Base-by-base conservation (phyloP, 2,113 vertebrate species). In the Carassius auratus region DNA sequence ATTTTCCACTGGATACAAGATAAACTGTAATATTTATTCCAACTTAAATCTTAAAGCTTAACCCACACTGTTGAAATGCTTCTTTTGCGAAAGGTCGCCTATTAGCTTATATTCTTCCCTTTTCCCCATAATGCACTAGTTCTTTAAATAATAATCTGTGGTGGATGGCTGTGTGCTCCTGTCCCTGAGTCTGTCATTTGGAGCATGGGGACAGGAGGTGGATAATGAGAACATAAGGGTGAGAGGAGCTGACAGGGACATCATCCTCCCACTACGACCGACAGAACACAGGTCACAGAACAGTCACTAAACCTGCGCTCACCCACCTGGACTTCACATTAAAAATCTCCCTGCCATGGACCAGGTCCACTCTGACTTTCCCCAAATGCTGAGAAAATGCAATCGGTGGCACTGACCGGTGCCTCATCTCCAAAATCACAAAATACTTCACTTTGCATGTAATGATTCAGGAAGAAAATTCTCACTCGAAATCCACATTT, bases 181-280 rank as follows among this genome's bases (percentile, higher is more conserved):
- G 76, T 62, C 19, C n/a, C 55, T 42, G 76, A 79, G 21, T 79
- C 33, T 83, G 81, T 73, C 81, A 81, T 83, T 36, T 55, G 30
- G 50, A 59, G n/a, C 66, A 45, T 38, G 83, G 19, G 76, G 77
- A 69, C 76, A 86, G 86, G 84, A 81, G 76, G 75, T 69, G 81
- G 76, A 86, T 88, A 88, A 86, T 84, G 85, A 86, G 81, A 83
- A 86, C 85, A 75, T 86, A 82, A 88, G 85, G 85, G 85, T 86
- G 85, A 84, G 86, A 83, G 86, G 68, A 80, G 85, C 81, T 88
- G 87, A 86, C 87, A 86, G 87, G 86, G 77, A 86, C 86, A 85
- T 86, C 87, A 84, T 84, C 85, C 84, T 83, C 84, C 82, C 87
- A 86, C 84, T 76, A 86, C 66, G 87, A 82, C 85, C 81, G 79